These are phyloP conservation scores for Drosophila serrata DNA, from an alignment of 1,140 invertebrate genomes.

Conservation along the genomic window DNA sequence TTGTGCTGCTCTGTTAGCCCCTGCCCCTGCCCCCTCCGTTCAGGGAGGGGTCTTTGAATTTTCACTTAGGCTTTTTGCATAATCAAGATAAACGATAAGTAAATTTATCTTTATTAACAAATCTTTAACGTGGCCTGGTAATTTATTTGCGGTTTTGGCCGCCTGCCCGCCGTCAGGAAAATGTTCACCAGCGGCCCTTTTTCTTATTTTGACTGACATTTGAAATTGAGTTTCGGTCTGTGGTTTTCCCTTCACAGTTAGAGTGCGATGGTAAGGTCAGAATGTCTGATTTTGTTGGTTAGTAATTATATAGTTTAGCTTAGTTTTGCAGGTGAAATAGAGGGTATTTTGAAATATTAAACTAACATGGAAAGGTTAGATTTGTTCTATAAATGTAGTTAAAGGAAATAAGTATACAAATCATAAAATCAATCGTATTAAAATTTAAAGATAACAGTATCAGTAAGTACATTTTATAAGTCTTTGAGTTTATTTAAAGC, in stretches of 20 bases:
- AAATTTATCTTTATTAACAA: slow-evolving; percentile 84
- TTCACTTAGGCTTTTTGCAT: slow-evolving; percentile 83
- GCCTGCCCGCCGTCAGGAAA: slow-evolving; percentile 22
- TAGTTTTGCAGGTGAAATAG: not conserved
- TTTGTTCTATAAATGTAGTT: not conserved
- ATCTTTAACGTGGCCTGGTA: slow-evolving; percentile 76
- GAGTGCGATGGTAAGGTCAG: slow-evolving; percentile 17
- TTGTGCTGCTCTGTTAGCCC: slow-evolving; percentile 26
- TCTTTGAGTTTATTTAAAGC: slow-evolving; percentile 1
- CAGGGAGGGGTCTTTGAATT: slow-evolving; percentile 64
- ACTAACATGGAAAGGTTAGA: too few relatives aligned
- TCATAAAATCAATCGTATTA: too few relatives aligned
- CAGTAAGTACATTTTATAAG: too few relatives aligned
- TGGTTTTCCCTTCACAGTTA: slow-evolving; percentile 3
- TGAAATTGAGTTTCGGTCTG: slow-evolving; percentile 65
- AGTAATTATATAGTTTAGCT: slow-evolving; percentile 31
- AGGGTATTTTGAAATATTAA: not conserved
- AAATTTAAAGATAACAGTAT: too few relatives aligned
- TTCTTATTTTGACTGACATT: slow-evolving; percentile 52
- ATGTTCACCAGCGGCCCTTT: slow-evolving; percentile 39
- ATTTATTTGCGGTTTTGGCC: slow-evolving; percentile 74
- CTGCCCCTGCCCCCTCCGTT: not conserved
- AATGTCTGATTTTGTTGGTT: slow-evolving; percentile 21
- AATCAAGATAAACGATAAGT: slow-evolving; percentile 84
- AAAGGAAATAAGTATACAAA: too few relatives aligned